Base-by-base conservation (phyloP, 2,113 vertebrate species). In the Talpa occidentalis region DNA sequence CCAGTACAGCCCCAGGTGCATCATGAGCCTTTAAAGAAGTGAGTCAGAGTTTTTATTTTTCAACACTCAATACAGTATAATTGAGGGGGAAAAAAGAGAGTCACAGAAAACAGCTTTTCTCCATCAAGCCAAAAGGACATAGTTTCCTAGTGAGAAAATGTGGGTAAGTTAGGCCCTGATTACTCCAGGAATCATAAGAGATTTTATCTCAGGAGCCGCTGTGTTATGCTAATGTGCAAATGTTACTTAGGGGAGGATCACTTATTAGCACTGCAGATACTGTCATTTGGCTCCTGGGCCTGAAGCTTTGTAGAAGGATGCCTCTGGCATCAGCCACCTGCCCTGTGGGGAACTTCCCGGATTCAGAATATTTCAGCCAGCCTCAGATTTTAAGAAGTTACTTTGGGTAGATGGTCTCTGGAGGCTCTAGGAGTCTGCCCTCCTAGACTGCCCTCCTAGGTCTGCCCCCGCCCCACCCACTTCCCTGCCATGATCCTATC, bases 111-210 rank as follows among this genome's bases (percentile, higher is more conserved):
- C 56, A 89, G 70, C 10, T 74, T 90, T 92, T 77, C 28, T 88
- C 52, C 85, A 32, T 37, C 6, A 44, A 92, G 84, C 70, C 73
- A 60, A 82, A 82, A 92, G 52, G 59, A 85, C 73, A 90, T 92
- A 70, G 44, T 94, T 94, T 96, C 78, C 91, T 93, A 88, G 60
- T 91, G 96, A 96, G 82, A 69, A 92, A 90, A 92, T 2, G 22
- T 54, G 49, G 44, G 26, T 88, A 49, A 66, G 28, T 35, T 47
- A 35, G 37, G 88, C 26, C 59, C 35, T 42, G 30, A 42, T 16
- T 44, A 26, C 74, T 32, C 69, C 44, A 37, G 54, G 73, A n/a
- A 10, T 6, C 79, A 35, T n/a, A 74, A 44, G 14, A 92, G 90
- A 93, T 70, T 88, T 60, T 82, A 93, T 94, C 93, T 91, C 16